Conservation (phyloP, 2,888 invertebrate species). For the Agriopis aurantiaria region DNA sequence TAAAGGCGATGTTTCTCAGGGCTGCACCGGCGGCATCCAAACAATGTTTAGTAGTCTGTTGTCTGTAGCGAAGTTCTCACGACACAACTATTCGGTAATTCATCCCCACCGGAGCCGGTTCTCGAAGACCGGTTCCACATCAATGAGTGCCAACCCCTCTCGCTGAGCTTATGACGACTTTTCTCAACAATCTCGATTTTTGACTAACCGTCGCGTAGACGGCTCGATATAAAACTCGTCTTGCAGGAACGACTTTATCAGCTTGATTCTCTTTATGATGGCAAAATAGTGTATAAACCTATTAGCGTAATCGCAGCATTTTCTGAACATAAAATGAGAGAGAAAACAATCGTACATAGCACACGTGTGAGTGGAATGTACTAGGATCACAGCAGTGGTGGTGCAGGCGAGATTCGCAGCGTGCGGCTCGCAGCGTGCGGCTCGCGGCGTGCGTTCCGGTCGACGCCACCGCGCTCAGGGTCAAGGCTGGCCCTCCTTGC, state of each 20-base stretch:
- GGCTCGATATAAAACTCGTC: constrained; percentile 45
- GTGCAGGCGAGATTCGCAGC: constrained; percentile 74
- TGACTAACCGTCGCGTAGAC: constrained; percentile 56
- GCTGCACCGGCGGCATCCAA: constrained; percentile 40
- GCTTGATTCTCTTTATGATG: constrained; percentile 13
- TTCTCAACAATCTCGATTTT: constrained; percentile 71
- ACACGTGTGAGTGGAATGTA: constrained; percentile 78
- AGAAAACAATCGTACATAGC: constrained; percentile 74
- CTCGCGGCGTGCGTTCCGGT: constrained; percentile 82
- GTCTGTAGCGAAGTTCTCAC: constrained; percentile 64
- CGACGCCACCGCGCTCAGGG: constrained; percentile 85
- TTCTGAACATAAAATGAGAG: constrained; percentile 63
- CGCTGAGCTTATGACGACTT: constrained; percentile 63
- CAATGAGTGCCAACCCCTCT: constrained; percentile 81
- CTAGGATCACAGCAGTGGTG: constrained; percentile 75
- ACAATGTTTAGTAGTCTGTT: constrained; percentile 51
- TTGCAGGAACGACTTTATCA: constrained; percentile 21
- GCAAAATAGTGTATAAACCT: constrained; percentile 40
- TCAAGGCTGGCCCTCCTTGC: constrained; percentile 83
- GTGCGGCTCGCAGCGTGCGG: constrained; percentile 75
- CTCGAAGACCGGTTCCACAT: constrained; percentile 79
- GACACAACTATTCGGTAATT: constrained; percentile 73
- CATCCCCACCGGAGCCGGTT: constrained; percentile 82
- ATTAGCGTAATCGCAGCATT: constrained; percentile 60
- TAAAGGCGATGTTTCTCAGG: constrained; percentile 27